These are phyloP conservation scores for Apistogramma diplotaenia DNA, from an alignment of 2,113 vertebrate species.

Conservation along the genomic window DNA sequence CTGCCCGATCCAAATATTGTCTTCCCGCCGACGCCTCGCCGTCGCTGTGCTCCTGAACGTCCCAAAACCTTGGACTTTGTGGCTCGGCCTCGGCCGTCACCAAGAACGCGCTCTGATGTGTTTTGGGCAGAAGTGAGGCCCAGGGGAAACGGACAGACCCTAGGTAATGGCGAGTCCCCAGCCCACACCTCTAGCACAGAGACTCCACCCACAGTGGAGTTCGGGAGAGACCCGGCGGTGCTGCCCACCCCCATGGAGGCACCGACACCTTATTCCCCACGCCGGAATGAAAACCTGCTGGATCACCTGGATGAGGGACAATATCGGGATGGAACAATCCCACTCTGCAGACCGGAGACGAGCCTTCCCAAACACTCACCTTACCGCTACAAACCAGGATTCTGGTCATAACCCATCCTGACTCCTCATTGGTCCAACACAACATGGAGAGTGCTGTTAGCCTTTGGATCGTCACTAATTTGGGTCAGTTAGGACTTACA, in stretches of 20 bases:
- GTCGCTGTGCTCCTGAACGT: constrained; percentile 89
- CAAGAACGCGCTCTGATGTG: constrained; percentile 84
- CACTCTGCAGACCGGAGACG: constrained; percentile 86
- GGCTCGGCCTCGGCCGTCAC: constrained; percentile 89
- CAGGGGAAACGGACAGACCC: constrained; percentile 54
- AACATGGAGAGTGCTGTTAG: neutral
- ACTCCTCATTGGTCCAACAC: neutral
- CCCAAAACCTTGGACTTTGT: constrained; percentile 95
- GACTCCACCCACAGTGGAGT: constrained; percentile 92
- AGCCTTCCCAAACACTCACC: constrained; percentile 81
- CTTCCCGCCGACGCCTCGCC: constrained; percentile 91
- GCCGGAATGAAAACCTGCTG: constrained; percentile 81
- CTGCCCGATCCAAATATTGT: constrained; percentile 91
- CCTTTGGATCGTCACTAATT: neutral
- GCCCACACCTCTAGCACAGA: constrained; percentile 93
- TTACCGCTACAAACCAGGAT: constrained; percentile 85
- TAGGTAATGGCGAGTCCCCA: constrained; percentile 82
- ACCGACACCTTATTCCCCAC: constrained; percentile 81
- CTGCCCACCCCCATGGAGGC: constrained; percentile 80
- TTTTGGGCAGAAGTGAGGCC: constrained; percentile 83
- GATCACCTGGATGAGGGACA: constrained; percentile 91
- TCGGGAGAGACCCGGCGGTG: constrained; percentile 84
- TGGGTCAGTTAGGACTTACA: neutral
- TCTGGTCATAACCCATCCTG: constrained; percentile 82
- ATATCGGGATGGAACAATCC: constrained; percentile 87